These are phyloP conservation scores for Anguilla rostrata DNA, from an alignment of 2,113 vertebrate genomes.

Conservation along the genomic window DNA sequence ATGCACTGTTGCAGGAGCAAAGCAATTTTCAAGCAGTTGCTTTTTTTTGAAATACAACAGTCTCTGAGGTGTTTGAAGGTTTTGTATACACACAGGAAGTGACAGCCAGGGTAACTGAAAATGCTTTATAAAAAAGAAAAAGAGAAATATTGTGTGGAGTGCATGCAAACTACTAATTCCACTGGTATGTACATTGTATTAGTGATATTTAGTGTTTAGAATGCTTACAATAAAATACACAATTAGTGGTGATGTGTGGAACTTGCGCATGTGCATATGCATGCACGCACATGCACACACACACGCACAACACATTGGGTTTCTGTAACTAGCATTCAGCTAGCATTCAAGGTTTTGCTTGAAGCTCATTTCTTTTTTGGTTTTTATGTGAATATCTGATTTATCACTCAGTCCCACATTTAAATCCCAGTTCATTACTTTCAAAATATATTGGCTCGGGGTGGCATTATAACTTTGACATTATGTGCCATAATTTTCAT, in stretches of 20 bases:
- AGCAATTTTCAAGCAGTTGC: background rate
- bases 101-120: constrained; percentile 4
- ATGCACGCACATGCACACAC: background rate
- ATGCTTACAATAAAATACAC: background rate
- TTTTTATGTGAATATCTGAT: constrained; percentile 25
- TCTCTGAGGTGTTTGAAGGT: background rate
- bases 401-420: constrained; percentile 20
- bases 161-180: background rate
- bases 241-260: background rate
- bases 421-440: constrained; percentile 33
- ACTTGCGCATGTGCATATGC: background rate
- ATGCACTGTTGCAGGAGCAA: background rate
- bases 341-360: background rate
- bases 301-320: background rate
- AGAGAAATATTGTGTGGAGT: background rate
- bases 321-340: background rate
- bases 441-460: constrained; percentile 24
- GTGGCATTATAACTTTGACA: constrained; percentile 31
- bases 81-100: constrained; percentile 11
- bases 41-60: constrained; percentile 3
- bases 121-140: background rate
- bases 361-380: constrained; percentile 16
- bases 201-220: background rate
- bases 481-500: constrained; percentile 25
- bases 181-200: background rate